phyloP scores from a whole-genome alignment of 1,140 invertebrate genomes.

The Druon quercuslanigerum region DNA sequence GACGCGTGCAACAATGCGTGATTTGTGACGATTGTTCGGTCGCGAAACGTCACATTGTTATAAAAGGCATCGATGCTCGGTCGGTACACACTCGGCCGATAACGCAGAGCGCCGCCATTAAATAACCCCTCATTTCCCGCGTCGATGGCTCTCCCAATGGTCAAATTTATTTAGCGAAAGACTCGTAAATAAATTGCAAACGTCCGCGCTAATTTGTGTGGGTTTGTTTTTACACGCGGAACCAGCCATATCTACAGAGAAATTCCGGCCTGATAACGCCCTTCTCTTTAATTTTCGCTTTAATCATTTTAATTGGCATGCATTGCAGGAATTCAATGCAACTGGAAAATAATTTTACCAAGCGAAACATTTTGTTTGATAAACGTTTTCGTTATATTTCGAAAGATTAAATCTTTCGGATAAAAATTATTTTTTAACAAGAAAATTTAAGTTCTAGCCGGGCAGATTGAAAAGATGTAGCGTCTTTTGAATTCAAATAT shows the following conservation, averaged over 20 bases:
- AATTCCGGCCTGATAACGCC: constrained; percentile 5
- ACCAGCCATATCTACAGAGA: background rate
- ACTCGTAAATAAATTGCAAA: constrained; percentile 36
- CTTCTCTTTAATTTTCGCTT: background rate
- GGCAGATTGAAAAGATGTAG: too few relatives aligned
- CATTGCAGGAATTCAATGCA: background rate
- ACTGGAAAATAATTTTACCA: background rate
- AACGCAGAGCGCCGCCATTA: constrained; percentile 36
- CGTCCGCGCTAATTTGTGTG: constrained; percentile 29
- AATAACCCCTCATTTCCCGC: constrained; percentile 40
- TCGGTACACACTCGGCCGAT: constrained; percentile 21
- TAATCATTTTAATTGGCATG: background rate
- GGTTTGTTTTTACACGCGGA: constrained; percentile 16
- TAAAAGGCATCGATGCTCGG: constrained; percentile 34
- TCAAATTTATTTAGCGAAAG: constrained; percentile 41
- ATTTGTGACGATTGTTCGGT: constrained; percentile 44
- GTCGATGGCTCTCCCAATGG: constrained; percentile 38
- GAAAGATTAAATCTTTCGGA: too few relatives aligned
- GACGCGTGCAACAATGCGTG: constrained; percentile 41
- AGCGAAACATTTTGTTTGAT: too few relatives aligned
- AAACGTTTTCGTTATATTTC: too few relatives aligned
- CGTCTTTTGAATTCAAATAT: too few relatives aligned
- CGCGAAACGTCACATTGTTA: constrained; percentile 37
- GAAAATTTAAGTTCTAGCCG: too few relatives aligned
- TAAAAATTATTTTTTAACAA: too few relatives aligned